These are phyloP conservation scores for Delia radicum DNA, from an alignment of 1,140 invertebrate genomes.

Conservation along the genomic window DNA sequence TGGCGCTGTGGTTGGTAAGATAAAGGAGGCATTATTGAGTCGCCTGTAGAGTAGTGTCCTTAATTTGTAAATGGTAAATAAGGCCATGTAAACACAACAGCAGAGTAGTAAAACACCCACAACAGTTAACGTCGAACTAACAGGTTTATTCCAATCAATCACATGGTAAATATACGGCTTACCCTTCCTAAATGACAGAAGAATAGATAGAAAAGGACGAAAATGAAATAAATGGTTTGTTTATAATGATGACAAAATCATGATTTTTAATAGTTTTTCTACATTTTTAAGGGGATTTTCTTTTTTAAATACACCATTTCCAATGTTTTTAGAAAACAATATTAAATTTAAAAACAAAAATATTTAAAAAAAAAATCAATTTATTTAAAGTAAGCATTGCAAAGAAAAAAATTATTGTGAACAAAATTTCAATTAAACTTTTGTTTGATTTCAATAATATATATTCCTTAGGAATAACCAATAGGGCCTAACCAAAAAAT, in stretches of 20 bases:
- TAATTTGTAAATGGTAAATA: slow-evolving; percentile 49
- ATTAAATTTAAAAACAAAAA: too few species aligned
- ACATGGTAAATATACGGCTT: slow-evolving; percentile 68
- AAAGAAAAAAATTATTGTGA: too few species aligned
- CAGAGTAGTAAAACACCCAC: slow-evolving; percentile 60
- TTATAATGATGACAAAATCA: not conserved
- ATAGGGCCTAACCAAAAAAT: too few species aligned
- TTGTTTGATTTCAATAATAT: too few species aligned
- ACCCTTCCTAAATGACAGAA: slow-evolving; percentile 60
- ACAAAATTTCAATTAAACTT: too few species aligned
- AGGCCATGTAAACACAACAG: slow-evolving; percentile 46
- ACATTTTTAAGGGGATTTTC: too few species aligned
- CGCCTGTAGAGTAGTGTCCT: slow-evolving; percentile 39
- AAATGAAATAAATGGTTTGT: not conserved
- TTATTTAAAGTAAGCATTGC: too few species aligned
- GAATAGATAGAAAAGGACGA: not conserved
- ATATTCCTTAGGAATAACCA: too few species aligned
- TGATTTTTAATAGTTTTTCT: not conserved
- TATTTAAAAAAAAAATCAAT: too few species aligned
- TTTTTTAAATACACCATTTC: too few species aligned
- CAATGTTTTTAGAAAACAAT: too few species aligned
- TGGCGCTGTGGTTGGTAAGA: slow-evolving; percentile 33
- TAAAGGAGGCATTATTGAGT: slow-evolving; percentile 30
- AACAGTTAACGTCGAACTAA: slow-evolving; percentile 58
- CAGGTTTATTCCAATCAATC: slow-evolving; percentile 66